Percentiles rank a stretch among this genome's conserved stretches.
These are phyloP conservation scores for Tetragonula clypearis DNA, from an alignment of 1,140 invertebrate genomes.

Conservation along the genomic window DNA sequence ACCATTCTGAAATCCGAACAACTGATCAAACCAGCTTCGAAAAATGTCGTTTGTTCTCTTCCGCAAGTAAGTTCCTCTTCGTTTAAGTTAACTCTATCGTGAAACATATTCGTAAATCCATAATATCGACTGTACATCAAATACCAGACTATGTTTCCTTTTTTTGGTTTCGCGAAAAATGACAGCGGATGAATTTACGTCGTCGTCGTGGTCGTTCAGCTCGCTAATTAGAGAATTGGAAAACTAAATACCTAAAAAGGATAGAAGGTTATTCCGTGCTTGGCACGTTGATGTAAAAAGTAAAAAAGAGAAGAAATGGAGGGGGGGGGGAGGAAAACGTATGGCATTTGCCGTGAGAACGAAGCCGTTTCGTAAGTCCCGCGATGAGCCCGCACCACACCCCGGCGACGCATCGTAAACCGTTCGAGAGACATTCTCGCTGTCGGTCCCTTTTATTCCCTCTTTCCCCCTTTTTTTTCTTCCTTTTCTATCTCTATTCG, in stretches of 20 bases:
- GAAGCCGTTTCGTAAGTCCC: slow-evolving; percentile 28
- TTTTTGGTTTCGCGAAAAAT: neutral
- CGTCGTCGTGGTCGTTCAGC: neutral
- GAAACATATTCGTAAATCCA: neutral
- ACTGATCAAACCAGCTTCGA: neutral
- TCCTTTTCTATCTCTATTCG: slow-evolving; percentile 24
- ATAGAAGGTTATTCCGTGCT: neutral
- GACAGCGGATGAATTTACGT: neutral
- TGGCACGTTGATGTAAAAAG: neutral
- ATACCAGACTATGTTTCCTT: too few species aligned
- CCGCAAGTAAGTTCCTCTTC: too few species aligned
- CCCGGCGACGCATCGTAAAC: slow-evolving; percentile 44
- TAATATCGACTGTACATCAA: neutral
- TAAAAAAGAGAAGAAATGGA: neutral
- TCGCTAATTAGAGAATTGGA: neutral
- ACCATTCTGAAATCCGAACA: neutral
- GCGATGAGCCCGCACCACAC: slow-evolving; percentile 34
- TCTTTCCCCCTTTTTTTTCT: neutral
- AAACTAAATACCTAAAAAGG: neutral
- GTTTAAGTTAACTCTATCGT: neutral
- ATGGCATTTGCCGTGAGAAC: slow-evolving; percentile 32
- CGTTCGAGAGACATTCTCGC: slow-evolving; percentile 27
- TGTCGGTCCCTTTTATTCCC: slow-evolving; percentile 32
- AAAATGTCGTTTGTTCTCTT: neutral
- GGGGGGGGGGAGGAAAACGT: neutral